phyloP scores from a whole-genome alignment of 2,888 invertebrate species.

The Pterostichus madidus region DNA sequence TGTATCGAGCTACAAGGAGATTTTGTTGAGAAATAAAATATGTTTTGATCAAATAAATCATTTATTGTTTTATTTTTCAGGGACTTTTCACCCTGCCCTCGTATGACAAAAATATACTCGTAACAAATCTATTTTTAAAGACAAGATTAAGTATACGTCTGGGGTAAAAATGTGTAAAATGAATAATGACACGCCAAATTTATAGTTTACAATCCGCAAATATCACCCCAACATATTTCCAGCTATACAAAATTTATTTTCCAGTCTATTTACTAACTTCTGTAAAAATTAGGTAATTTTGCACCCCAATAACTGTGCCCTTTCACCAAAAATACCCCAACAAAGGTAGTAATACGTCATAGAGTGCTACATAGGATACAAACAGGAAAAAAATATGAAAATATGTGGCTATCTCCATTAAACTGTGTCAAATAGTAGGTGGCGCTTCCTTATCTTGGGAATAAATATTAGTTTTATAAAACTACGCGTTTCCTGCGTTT shows the following conservation, averaged over 20 bases:
- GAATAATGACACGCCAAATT: neutral
- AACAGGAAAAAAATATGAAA: neutral
- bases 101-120: neutral
- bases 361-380: neutral
- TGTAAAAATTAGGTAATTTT: slow-evolving; percentile 23
- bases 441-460: neutral
- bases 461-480: slow-evolving; percentile 31
- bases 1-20: no score
- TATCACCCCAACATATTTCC: slow-evolving; percentile 18
- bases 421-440: slow-evolving; percentile 5
- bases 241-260: slow-evolving; percentile 14
- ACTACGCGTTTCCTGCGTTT: slow-evolving; percentile 1
- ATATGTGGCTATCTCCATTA: slow-evolving; percentile 8
- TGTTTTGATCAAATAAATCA: no score
- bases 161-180: neutral
- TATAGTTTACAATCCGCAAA: neutral
- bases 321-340: slow-evolving; percentile 17
- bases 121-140: slow-evolving; percentile 20
- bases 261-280: slow-evolving; percentile 34
- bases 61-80: no score
- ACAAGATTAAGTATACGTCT: neutral
- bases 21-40: no score
- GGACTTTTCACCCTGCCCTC: no score
- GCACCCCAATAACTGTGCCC: slow-evolving; percentile 22
- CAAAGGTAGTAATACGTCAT: neutral